A percentile compares a stretch with the other conserved stretches of the same genome.
Evolutionary conservation across 2,113 vertebrate species (phyloP).

Genomic region (Athene cunicularia): DNA sequence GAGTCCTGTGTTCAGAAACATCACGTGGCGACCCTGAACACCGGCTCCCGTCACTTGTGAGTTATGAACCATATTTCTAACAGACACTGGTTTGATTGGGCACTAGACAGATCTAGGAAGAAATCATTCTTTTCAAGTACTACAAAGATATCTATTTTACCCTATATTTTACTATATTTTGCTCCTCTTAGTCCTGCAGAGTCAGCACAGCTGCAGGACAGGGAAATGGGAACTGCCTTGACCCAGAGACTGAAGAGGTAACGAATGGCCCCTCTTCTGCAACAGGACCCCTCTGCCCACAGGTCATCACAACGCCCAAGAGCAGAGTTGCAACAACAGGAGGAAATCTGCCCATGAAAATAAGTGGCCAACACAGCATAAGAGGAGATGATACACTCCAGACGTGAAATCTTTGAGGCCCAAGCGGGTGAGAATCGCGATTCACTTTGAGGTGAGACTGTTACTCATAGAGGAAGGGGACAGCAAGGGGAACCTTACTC

Average conservation of each 20-base stretch:
- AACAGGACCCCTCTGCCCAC: neutral
- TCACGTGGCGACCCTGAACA: neutral
- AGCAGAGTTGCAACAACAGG: neutral
- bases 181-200: neutral
- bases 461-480: rapidly evolving
- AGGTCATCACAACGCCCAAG: neutral
- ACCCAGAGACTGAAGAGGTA: neutral
- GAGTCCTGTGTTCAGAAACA: constrained; percentile 24
- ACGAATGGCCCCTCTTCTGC: neutral
- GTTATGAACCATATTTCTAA: constrained; percentile 23
- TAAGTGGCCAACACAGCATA: no score
- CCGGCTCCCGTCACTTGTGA: neutral
- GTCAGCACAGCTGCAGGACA: neutral
- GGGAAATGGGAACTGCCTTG: neutral
- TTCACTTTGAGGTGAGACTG: neutral
- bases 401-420: rapidly evolving
- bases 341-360: neutral
- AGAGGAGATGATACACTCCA: neutral
- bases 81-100: neutral
- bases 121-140: neutral
- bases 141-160: neutral
- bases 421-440: neutral
- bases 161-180: neutral
- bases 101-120: neutral
- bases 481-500: neutral